Base-by-base conservation (phyloP, 2,113 vertebrate genomes). In the Colius striatus region DNA sequence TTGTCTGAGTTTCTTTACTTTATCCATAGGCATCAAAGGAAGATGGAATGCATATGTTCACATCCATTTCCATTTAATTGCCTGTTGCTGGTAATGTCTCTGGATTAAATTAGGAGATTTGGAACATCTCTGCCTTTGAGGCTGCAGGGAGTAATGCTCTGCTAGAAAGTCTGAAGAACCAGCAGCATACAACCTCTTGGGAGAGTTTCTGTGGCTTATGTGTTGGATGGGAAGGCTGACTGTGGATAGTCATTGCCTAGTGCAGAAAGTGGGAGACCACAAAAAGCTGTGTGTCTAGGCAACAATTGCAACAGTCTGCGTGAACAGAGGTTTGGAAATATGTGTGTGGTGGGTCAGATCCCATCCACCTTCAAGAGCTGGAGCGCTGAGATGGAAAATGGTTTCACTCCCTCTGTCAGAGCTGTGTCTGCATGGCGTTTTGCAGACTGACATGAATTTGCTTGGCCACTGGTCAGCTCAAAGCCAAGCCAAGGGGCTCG, bases 41-140 rank as follows among this genome's bases (percentile, higher is more conserved):
- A 93, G 94, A 66, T 4, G 13, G 26, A 74, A 57, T 1, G 0
- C 50, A 3, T 30, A 16, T 3, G 47, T 70, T 80, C 8, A 11
- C 80, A 13, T 86, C 76, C 57, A 66, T 93, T 96, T 87, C 76
- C 83, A 51, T 78, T 81, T 76, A 84, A 88, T 51, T 13, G 36
- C 38, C 53, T 53, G 0, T 72, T 90, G 83, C 86, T 89, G 36
- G 0, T 51, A 73, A 63, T 0, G 3, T 63, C 38, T 84, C 92
- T 93, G 92, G 76, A 16, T 72, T 87, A 76, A 87, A 96, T 94
- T 75, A 93, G 57, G 88, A 84, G 50, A 54, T 57, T 50, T 78
- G 90, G 85, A 95, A 48, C 8, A 5, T 60, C 61, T 70, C 43
- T 0, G 0, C 63, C 36, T 80, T 48, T 20, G 3, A 75, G 84